Evolutionary conservation across 2,113 vertebrate species (phyloP), one percentile per base, ranked within the genome.

Genomic region (Sylvilagus bachmani): DNA sequence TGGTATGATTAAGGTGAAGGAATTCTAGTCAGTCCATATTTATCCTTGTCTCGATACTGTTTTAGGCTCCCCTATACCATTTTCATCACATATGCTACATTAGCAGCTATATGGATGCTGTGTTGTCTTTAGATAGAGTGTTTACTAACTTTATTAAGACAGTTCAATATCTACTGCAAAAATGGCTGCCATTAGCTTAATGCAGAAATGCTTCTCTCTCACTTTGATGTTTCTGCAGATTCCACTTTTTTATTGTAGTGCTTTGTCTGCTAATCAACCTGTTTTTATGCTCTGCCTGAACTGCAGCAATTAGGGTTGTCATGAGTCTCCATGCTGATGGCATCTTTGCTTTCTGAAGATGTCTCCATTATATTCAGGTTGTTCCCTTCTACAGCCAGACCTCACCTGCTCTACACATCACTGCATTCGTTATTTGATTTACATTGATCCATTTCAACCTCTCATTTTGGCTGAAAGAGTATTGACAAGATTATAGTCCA

Each of bases 301-400:
- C 33, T 9, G 11, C 0, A 36, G 4, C n/a, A 61, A 19, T 69
- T 31, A 62, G 44, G n/a, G 58, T 86, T 79, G 70, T 36, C 73
- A 44, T 31, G 74, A 91, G 27, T 7, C 61, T 81, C 77, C 49
- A 51, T 22, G 29, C 24, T 69, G 62, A 86, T 55, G 10, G 7
- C 10, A 49, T 19, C 66, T 95, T 91, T 75, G 38, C 44, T 90
- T 92, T 86, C 64, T 75, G 75, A 91, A 74, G 14, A 21, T 31
- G 27, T 44, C 70, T 66, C 51, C 31, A 6, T 25, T 55, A 24
- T 66, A 33, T 58, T 86, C 53, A 55, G 64, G 12, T 58, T 44
- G 24, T 61, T 81, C 38, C 75, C 4, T 71, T 33, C 62, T 21
- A 25, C 31, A 33, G 24, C 0, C 53, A 80, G 36, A 44, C 36